These are phyloP conservation scores for Pseudobourletiella spinata DNA, from an alignment of 1,140 invertebrate species.

Conservation along the genomic window DNA sequence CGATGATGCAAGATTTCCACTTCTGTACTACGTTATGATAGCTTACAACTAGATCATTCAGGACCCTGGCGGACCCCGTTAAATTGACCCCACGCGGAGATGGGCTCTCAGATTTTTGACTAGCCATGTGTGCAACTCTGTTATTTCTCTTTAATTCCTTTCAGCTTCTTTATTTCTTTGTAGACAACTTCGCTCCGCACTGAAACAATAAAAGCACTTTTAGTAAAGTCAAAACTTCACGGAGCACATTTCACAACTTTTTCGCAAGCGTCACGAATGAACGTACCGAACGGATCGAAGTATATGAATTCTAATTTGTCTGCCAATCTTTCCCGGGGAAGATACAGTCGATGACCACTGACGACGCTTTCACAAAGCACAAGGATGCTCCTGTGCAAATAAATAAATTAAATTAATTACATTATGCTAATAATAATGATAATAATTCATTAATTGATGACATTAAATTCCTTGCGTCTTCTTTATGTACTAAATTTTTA, in stretches of 20 bases:
- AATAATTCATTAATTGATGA: background rate
- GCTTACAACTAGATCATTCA: background rate
- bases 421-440: background rate
- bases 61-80: background rate
- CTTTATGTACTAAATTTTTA: background rate
- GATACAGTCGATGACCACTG: background rate
- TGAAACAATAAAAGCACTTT: background rate
- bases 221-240: background rate
- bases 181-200: background rate
- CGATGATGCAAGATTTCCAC: background rate
- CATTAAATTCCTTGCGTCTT: background rate
- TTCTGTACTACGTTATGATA: background rate
- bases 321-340: background rate
- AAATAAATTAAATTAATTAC: background rate
- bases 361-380: background rate
- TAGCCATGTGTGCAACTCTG: background rate
- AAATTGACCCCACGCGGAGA: background rate
- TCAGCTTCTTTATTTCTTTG: slow-evolving; percentile 5
- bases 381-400: background rate
- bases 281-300: slow-evolving; percentile 1
- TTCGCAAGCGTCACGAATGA: background rate
- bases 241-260: background rate
- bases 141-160: no score
- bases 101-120: background rate
- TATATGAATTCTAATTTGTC: slow-evolving; percentile 4